Percentiles rank a stretch among this genome's conserved stretches.
These are phyloP conservation scores for Salvator merianae DNA, from an alignment of 2,113 vertebrate genomes.

Conservation along the genomic window DNA sequence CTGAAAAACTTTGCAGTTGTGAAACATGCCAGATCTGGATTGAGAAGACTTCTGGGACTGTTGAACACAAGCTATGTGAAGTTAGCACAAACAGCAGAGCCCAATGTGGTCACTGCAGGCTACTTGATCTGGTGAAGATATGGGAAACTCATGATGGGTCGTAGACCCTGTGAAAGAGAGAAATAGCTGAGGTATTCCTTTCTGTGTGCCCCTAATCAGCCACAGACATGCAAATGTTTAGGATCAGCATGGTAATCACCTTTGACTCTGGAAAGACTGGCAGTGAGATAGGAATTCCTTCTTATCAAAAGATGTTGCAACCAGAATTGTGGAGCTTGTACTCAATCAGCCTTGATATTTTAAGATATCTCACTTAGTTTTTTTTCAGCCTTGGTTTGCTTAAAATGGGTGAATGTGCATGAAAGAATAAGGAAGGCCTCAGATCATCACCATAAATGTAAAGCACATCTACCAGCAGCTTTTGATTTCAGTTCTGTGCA, in stretches of 20 bases:
- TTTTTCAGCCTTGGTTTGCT: background rate
- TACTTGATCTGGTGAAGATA: too few relatives aligned
- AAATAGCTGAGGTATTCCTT: background rate
- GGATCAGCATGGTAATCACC: background rate
- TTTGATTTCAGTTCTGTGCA: conserved; percentile 3
- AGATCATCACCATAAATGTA: background rate
- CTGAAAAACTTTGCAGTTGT: too few relatives aligned
- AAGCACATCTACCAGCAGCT: conserved; percentile 16
- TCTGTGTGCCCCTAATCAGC: background rate
- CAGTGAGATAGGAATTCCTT: background rate
- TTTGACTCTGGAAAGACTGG: background rate
- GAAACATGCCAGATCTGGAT: too few relatives aligned
- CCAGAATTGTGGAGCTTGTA: background rate
- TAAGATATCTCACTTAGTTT: too few relatives aligned
- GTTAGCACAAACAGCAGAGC: too few relatives aligned
- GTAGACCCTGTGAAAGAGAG: background rate
- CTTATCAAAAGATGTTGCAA: background rate
- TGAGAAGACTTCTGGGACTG: too few relatives aligned
- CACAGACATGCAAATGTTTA: background rate
- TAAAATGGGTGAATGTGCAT: background rate
- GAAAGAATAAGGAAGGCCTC: background rate
- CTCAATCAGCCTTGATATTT: too few relatives aligned
- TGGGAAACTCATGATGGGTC: too few relatives aligned
- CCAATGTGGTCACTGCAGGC: too few relatives aligned
- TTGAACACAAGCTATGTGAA: too few relatives aligned